Base-by-base conservation (phyloP, 2,888 invertebrate genomes). In the Parnassius orleans region DNA sequence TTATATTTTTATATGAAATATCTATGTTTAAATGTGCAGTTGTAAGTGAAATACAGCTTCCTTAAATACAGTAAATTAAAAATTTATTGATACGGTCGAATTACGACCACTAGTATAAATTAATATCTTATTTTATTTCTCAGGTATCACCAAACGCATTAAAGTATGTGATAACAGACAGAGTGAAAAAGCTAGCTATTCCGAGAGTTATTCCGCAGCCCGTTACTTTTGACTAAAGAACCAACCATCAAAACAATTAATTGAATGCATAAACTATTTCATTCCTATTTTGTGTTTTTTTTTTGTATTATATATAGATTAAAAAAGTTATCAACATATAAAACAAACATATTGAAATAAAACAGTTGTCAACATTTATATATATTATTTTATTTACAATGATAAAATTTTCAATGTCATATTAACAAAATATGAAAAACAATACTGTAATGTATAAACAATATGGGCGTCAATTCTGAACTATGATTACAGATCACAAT, bases 141-240 rank as follows among this genome's bases (percentile, higher is more conserved):
- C 73, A 92, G 92, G 90, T 92, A 0, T 67, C 83, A 1, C 82
- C 77, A 2, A 72, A 66, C 1, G 92, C 92, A 7, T 72, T 90
- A 9, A 84, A 81, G 60, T 92, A 92, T 71, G 72, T 76, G 0
- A 79, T 87, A 74, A 69, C 89, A 2, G 92, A 89, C 10, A 68
- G 90, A 71, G 69, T 81, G 1, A 82, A 81, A 71, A 83, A 84
- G 76, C 79, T 92, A 76, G 84, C 92, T 64, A 72, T 71, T 72
- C 81, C 81, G 65, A 87, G 83, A 79, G 76, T 69, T 71, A 69
- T 83, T 70, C 81, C 73, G 11, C 55, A 55, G 9, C 48, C 48
- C 15, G 9, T 7, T 14, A 14, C 48, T 48, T 48, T 48, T 48
- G 48, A 48, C 10, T 48, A 9, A 48, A 48, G 46, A 46, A 12